Base-by-base conservation (phyloP, 2,888 invertebrate genomes). In the Eumerus sabulonum region DNA sequence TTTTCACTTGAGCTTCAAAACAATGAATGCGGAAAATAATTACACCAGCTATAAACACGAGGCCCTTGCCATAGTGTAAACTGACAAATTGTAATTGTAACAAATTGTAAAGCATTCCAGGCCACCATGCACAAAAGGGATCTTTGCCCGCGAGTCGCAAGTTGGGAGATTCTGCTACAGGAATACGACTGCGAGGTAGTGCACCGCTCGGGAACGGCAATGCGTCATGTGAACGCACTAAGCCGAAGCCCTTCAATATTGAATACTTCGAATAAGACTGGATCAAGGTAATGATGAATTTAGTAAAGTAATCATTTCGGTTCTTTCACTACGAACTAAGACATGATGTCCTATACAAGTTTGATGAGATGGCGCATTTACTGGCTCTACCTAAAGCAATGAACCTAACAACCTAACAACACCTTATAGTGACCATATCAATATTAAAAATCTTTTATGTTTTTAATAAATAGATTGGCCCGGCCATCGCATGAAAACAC, bases 1-100 rank as follows among this genome's bases (percentile, higher is more conserved):
- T 9, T 53, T 70, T 13, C 79, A 82, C 40, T 59, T 73, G 62
- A 79, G 51, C 16, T 47, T 47, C n/a, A 64, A 64, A 11, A 54
- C 64, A 16, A 14, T 19, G 11, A 14, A 13, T 16, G 9, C 47
- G 18, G 47, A 57, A 27, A 42, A 56, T 12, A 40, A 56, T 9
- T 66, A 56, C 40, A 48, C 48, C 1, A 56, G 48, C 13, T 64
- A 54, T 14, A 53, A 54, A n/a, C 27, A 54, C 0, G 54, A 54
- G 9, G 54, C 38, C 1, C n/a, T 48, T 9, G 27, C 64, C 0
- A 56, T 48, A 9, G 18, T 54, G 18, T 17, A 64, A 48, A 36
- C 7, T 51, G 17, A 19, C 40, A n/a, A 35, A n/a, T n/a, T 45
- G 1, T 62, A 62, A 14, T 16, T 50, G 11, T 12, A 5, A 36